These are phyloP conservation scores for Paracentrotus lividus DNA, from an alignment of 53 echinoderm and acorn worm species.

Conservation along the genomic window DNA sequence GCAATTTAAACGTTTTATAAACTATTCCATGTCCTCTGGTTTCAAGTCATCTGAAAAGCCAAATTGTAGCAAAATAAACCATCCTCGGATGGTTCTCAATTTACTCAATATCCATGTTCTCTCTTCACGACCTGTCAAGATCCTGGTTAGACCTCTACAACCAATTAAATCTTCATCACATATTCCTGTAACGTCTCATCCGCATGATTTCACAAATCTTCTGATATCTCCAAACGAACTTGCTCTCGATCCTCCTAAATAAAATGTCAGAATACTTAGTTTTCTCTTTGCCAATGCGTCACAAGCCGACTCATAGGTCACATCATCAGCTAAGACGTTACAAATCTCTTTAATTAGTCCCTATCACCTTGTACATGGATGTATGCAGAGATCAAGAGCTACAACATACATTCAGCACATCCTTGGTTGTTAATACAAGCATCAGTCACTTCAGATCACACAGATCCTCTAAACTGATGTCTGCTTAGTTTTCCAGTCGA, in stretches of 20 bases:
- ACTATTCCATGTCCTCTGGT: not conserved
- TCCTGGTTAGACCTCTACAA: not conserved
- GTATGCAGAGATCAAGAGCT: not conserved
- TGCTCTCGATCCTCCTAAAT: not conserved
- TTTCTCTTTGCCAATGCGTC: slow-evolving; percentile 26
- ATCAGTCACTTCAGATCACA: slow-evolving; percentile 41
- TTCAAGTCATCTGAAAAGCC: not conserved
- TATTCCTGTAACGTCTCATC: not conserved
- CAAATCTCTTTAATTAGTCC: slow-evolving; percentile 56
- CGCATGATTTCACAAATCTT: slow-evolving; percentile 11
- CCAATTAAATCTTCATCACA: not conserved
- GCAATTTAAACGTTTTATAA: too few species aligned
- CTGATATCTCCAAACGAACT: not conserved
- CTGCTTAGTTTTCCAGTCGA: not conserved
- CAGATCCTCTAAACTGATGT: slow-evolving; percentile 15
- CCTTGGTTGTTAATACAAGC: slow-evolving; percentile 19
- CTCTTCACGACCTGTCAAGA: not conserved
- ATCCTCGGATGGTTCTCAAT: not conserved
- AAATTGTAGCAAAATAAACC: not conserved
- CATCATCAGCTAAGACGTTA: slow-evolving; percentile 23
- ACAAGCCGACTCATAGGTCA: slow-evolving; percentile 18
- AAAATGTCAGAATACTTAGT: not conserved
- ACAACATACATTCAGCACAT: not conserved
- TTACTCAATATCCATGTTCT: not conserved
- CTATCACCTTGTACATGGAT: slow-evolving; percentile 19